Evolutionary conservation across 2,888 invertebrate genomes (phyloP).

Genomic region (Rhamnusium bicolor): DNA sequence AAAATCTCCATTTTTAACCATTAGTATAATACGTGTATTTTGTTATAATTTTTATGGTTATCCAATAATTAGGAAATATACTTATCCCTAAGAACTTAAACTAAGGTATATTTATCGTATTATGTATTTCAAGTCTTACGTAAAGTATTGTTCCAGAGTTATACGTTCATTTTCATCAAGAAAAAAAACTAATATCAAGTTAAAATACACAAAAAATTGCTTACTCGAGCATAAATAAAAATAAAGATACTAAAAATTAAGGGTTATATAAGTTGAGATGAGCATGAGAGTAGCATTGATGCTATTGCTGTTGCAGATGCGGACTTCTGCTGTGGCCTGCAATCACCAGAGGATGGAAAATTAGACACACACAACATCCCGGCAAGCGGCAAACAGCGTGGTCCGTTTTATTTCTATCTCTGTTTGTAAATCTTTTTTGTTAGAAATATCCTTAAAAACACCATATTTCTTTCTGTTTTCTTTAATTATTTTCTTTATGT

Average conservation of each 20-base stretch:
- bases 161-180: not conserved
- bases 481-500: not conserved
- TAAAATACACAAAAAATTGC: not conserved
- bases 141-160: not conserved
- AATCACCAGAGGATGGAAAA: constrained; percentile 84
- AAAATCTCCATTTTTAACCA: not conserved
- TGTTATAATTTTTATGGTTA: no score
- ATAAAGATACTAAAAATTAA: not conserved
- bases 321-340: constrained; percentile 91
- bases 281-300: constrained; percentile 28
- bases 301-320: constrained; percentile 83
- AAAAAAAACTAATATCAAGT: no score
- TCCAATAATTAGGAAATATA: no score
- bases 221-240: not conserved
- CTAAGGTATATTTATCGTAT: no score
- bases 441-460: constrained; percentile 1
- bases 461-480: not conserved
- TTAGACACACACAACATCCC: constrained; percentile 75
- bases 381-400: constrained; percentile 75
- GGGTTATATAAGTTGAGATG: not conserved
- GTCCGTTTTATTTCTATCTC: constrained; percentile 71
- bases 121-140: not conserved
- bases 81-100: no score
- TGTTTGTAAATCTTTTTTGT: constrained; percentile 19
- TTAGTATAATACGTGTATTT: no score